Evolutionary conservation across 2,113 vertebrate genomes (phyloP).

Genomic region (Cinclus mexicanus): DNA sequence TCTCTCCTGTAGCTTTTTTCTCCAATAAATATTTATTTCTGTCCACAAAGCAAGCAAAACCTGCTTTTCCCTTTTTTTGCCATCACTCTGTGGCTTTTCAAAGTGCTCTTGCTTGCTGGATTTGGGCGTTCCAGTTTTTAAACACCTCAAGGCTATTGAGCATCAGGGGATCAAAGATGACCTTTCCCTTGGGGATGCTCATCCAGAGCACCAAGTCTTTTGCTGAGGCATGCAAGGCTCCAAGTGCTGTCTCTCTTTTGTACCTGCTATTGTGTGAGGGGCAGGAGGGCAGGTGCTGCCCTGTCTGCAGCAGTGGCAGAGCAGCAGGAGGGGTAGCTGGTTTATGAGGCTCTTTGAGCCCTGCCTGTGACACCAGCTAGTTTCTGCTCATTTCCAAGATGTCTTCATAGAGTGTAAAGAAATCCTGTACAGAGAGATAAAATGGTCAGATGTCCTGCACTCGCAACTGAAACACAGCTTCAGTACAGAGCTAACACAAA

Average conservation of each 20-base stretch:
- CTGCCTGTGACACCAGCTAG: neutral
- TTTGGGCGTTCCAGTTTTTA: neutral
- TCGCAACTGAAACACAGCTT: rapidly evolving
- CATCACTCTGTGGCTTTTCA: neutral
- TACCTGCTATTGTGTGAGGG: neutral
- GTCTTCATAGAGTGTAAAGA: neutral
- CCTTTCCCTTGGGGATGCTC: neutral
- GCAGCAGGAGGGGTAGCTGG: neutral
- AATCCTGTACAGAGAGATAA: neutral
- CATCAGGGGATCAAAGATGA: neutral
- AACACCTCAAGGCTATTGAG: neutral
- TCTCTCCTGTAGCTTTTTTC: neutral
- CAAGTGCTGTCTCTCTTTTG: neutral
- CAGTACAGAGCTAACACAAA: neutral
- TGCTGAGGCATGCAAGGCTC: neutral
- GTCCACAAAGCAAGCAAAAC: neutral
- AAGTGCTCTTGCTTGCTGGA: neutral
- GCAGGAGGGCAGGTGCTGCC: neutral
- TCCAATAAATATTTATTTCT: neutral
- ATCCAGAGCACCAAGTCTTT: neutral
- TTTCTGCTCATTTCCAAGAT: neutral
- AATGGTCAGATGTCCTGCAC: neutral
- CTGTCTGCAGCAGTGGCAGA: neutral
- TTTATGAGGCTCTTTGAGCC: neutral
- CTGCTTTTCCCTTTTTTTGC: neutral